phyloP scores from a whole-genome alignment of 2,888 invertebrate species.

The Drosophila stalkeri region DNA sequence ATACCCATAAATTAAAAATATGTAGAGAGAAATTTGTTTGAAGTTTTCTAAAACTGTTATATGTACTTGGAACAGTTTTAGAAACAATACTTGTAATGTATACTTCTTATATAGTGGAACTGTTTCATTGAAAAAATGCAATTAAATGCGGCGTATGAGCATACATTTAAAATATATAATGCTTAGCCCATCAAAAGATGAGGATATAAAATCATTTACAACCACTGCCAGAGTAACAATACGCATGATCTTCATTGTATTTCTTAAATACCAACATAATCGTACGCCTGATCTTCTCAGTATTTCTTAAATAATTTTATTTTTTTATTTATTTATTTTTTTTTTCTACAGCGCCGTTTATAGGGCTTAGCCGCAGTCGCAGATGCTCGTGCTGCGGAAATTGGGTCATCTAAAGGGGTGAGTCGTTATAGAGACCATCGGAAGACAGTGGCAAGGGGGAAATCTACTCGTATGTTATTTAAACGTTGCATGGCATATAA shows the following conservation, averaged over 20 bases:
- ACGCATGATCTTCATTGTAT: conserved; percentile 19
- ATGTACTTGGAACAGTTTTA: too few relatives aligned
- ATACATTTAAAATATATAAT: background rate
- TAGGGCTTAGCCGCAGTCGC: conserved; percentile 42
- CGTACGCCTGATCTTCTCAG: conserved; percentile 21
- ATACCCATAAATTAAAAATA: too few relatives aligned
- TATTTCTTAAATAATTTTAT: conserved; percentile 11
- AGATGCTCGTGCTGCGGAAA: conserved; percentile 45
- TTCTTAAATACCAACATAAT: conserved; percentile 19
- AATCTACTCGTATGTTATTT: conserved; percentile 39
- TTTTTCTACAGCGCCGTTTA: conserved; percentile 13
- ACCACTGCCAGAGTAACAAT: background rate
- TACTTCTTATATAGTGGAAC: too few relatives aligned
- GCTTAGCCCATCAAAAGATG: background rate
- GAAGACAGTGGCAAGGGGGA: conserved; percentile 47
- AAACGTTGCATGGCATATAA: conserved; percentile 13
- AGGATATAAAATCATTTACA: background rate
- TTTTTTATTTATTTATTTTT: conserved; percentile 15
- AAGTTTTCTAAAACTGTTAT: too few relatives aligned
- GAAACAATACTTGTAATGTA: too few relatives aligned
- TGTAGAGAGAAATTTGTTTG: too few relatives aligned
- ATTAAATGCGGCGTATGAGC: too few relatives aligned
- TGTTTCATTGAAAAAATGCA: background rate
- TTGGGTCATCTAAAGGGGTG: conserved; percentile 54
- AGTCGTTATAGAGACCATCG: conserved; percentile 26